phyloP scores from a whole-genome alignment of 1,140 invertebrate species.

The Eubasilissa regina region DNA sequence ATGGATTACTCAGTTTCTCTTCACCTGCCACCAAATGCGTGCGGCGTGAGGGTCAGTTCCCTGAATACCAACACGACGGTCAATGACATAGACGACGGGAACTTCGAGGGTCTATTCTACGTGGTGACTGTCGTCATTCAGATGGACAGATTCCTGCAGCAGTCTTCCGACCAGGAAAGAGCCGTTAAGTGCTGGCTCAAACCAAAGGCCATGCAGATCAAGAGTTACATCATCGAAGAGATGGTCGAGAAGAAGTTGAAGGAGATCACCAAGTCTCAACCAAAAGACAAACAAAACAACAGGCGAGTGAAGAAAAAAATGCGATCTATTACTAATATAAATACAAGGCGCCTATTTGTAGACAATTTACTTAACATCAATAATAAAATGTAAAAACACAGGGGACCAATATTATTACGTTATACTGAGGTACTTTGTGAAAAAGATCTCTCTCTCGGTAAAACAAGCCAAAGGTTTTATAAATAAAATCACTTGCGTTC shows the following conservation, averaged over 20 bases:
- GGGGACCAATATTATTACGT: too few species aligned
- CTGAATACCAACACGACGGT: slow-evolving; percentile 62
- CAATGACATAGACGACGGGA: slow-evolving; percentile 65
- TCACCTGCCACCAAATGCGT: slow-evolving; percentile 75
- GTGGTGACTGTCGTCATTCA: slow-evolving; percentile 79
- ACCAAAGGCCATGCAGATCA: slow-evolving; percentile 69
- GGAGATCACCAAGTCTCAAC: slow-evolving; percentile 61
- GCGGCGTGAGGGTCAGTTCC: slow-evolving; percentile 76
- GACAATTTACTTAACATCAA: too few species aligned
- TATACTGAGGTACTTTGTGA: too few species aligned
- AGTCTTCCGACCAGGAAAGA: slow-evolving; percentile 79
- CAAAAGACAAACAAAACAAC: slow-evolving; percentile 35
- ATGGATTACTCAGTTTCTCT: slow-evolving; percentile 70
- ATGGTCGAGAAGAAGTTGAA: slow-evolving; percentile 67
- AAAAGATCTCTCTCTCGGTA: too few species aligned
- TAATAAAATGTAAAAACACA: too few species aligned
- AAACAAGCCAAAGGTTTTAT: too few species aligned
- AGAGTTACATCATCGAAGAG: slow-evolving; percentile 67
- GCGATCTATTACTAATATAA: neutral
- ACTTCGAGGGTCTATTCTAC: slow-evolving; percentile 74
- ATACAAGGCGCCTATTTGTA: too few species aligned
- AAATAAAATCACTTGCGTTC: too few species aligned
- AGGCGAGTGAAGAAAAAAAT: slow-evolving; percentile 16
- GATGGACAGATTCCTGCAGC: slow-evolving; percentile 80
- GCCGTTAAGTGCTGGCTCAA: slow-evolving; percentile 72